Base-by-base conservation (phyloP, 2,888 invertebrate genomes). In the Uloborus plumipes region DNA sequence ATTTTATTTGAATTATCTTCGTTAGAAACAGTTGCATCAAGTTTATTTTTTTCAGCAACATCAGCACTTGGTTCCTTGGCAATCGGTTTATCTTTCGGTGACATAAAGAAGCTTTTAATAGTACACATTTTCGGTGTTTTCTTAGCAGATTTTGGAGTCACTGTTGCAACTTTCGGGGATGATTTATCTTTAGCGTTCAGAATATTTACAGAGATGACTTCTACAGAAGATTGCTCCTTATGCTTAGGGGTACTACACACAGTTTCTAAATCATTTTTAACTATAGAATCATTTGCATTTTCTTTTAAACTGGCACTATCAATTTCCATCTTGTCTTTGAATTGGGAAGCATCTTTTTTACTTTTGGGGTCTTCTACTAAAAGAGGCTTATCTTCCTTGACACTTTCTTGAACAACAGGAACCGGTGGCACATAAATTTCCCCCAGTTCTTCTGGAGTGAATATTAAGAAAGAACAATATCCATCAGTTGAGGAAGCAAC, bases 401-500 rank as follows among this genome's bases (percentile, higher is more conserved):
- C 47, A 66, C n/a, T n/a, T 26, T 55, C 65, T 53, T 51, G 9
- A 39, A 26, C 20, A 14, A 55, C 64, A 15, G 64, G 65, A n/a
- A 26, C 39, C 18, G 53, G 55, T 20, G 82, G 82, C 3, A 59
- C 75, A 76, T 76, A 82, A 31, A 89, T 88, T 47, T 82, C 83
- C 9, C 96, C 96, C 16, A 96, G 89, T 90, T 96, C 95, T 16
- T 91, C 91, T 11, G 91, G 89, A 50, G 92, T 91, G 89, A 97
- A 95, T n/a, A 93, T 92, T 26, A 96, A 91, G 71, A 96, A 90
- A 0, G 96, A 94, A 89, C 95, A 95, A 89, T 94, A 97, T 1
- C 97, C 97, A 90, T 97, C 97, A 0, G 95, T 94, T 16, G 96
- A 96, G 3, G 95, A 94, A 0, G 94, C 93, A 9, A 94, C 91